Percentiles rank a stretch among this genome's conserved stretches.
phyloP scores from a whole-genome alignment of 2,797 vertebrate species.

The Girardinus metallicus region DNA sequence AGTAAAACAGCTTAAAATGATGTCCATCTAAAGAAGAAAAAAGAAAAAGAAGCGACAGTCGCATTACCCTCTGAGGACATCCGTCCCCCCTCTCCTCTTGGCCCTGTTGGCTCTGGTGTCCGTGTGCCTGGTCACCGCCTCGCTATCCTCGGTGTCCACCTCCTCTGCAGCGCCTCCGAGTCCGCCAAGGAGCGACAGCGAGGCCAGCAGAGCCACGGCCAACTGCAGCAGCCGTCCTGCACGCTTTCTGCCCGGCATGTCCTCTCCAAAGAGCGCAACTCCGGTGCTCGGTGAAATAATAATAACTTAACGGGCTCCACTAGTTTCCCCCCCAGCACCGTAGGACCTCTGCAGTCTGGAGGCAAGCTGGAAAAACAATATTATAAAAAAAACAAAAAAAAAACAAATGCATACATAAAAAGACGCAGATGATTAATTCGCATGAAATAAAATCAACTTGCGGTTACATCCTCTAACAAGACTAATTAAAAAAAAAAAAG shows the following conservation, averaged over 20 bases:
- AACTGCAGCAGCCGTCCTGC: conserved; percentile 83
- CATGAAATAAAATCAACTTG: conserved; percentile 38
- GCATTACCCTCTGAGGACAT: conserved; percentile 93
- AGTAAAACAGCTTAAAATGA: neutral
- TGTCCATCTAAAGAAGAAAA: neutral
- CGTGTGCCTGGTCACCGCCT: conserved; percentile 71
- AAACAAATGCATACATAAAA: neutral
- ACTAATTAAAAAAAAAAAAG: conserved; percentile 21
- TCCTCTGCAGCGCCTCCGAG: conserved; percentile 72
- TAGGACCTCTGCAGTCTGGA: conserved; percentile 59
- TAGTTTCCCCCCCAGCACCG: conserved; percentile 32
- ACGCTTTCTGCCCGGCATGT: conserved; percentile 81
- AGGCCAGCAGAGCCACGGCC: conserved; percentile 83
- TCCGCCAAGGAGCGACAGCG: conserved; percentile 76
- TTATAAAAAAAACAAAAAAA: neutral
- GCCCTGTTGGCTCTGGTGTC: conserved; percentile 88
- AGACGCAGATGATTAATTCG: conserved; percentile 22
- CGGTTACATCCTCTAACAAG: neutral
- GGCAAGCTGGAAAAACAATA: conserved; percentile 72
- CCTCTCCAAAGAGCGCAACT: conserved; percentile 53
- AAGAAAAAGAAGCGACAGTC: neutral
- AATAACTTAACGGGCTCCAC: conserved; percentile 15
- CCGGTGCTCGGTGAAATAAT: conserved; percentile 46
- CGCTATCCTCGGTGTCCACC: conserved; percentile 70
- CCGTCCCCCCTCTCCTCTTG: conserved; percentile 91